Conservation (phyloP, 2,113 vertebrate genomes). For the Meles meles region DNA sequence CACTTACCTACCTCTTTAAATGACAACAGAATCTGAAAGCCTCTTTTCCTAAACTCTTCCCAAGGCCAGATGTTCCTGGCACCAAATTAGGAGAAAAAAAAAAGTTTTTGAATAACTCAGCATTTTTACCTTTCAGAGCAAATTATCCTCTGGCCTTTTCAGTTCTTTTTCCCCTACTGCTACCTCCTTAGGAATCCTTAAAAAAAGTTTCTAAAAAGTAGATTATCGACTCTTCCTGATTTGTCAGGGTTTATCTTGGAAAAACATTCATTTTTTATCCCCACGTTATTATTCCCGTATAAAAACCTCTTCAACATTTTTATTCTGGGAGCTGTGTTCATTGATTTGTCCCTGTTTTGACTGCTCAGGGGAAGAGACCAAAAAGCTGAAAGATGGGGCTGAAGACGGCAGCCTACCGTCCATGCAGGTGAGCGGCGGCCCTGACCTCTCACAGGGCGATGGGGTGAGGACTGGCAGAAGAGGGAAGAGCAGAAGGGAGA, state of each 20-base stretch:
- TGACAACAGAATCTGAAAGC: conserved; percentile 53
- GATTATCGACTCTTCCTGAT: not conserved
- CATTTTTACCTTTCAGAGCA: conserved; percentile 55
- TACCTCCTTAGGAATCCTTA: not conserved
- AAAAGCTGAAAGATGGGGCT: not conserved
- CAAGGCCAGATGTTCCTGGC: conserved; percentile 68
- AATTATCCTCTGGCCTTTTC: conserved; percentile 46
- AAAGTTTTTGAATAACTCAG: conserved; percentile 50
- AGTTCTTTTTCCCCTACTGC: not conserved
- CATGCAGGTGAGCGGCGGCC: not conserved
- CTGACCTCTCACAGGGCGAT: not conserved
- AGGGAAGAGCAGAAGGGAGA: not conserved
- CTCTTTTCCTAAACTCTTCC: conserved; percentile 30
- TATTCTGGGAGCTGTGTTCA: not conserved
- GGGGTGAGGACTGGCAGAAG: not conserved
- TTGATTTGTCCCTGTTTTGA: not conserved
- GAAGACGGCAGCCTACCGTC: not conserved
- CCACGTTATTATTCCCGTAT: not conserved
- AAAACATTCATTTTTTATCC: not conserved
- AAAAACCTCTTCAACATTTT: not conserved
- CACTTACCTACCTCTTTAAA: not conserved
- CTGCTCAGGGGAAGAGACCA: not conserved
- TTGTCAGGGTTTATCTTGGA: not conserved
- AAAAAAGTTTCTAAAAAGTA: not conserved
- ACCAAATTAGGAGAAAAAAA: conserved; percentile 45